A percentile compares a stretch with the other conserved stretches of the same genome.
These are phyloP conservation scores for Ophion slaviceki DNA, from an alignment of 2,888 invertebrate species.

Conservation along the genomic window DNA sequence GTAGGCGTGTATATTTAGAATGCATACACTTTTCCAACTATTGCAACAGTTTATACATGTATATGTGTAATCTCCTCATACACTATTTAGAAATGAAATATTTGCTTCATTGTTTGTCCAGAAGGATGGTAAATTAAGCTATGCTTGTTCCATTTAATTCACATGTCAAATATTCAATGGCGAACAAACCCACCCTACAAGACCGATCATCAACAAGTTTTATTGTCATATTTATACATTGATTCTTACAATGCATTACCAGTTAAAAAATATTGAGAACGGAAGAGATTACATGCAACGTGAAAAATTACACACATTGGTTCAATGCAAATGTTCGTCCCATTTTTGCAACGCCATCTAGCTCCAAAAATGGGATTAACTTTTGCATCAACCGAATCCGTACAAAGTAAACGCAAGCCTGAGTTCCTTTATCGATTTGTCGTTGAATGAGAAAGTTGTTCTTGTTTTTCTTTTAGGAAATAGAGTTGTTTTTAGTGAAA, in stretches of 20 bases:
- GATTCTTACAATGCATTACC: no score
- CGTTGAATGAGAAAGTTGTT: no score
- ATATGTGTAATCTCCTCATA: not conserved
- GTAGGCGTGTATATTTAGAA: slow-evolving; percentile 67
- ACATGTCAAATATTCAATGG: not conserved
- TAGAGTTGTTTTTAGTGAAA: slow-evolving; percentile 87
- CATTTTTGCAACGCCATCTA: no score
- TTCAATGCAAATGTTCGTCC: no score
- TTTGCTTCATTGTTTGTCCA: not conserved
- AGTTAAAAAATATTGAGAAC: no score
- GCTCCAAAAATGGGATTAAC: no score
- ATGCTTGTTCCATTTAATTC: not conserved
- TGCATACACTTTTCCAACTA: slow-evolving; percentile 61
- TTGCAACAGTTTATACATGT: slow-evolving; percentile 45
- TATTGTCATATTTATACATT: no score
- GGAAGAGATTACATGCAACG: no score
- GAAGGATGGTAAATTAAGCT: not conserved
- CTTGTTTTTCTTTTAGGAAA: slow-evolving; percentile 83
- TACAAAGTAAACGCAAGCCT: not conserved
- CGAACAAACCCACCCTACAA: no score
- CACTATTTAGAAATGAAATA: not conserved
- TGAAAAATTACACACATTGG: no score
- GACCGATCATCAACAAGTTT: no score
- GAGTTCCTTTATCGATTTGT: not conserved
- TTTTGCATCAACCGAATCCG: not conserved